Conservation (phyloP, 1,140 invertebrate genomes). For the Popillia japonica region DNA sequence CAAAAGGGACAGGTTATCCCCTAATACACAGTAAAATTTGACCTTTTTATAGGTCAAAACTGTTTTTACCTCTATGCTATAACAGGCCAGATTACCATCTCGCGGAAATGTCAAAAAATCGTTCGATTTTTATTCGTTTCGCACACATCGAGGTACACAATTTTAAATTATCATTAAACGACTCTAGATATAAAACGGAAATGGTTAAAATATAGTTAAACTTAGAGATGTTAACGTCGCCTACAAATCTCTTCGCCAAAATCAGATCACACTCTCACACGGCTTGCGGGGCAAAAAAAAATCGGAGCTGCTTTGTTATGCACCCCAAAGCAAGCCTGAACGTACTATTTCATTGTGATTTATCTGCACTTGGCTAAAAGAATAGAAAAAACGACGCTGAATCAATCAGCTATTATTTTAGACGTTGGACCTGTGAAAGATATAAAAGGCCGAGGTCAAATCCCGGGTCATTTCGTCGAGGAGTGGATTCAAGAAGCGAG, state of each 20-base stretch:
- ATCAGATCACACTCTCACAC: conserved; percentile 50
- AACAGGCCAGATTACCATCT: too few species aligned
- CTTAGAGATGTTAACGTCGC: conserved; percentile 26
- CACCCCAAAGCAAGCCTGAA: conserved; percentile 54
- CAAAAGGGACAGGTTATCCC: conserved; percentile 42
- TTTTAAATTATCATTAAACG: too few species aligned
- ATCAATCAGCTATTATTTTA: conserved; percentile 61
- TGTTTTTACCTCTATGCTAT: too few species aligned
- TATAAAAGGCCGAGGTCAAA: conserved; percentile 56
- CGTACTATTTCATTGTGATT: conserved; percentile 61
- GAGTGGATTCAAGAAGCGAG: conserved; percentile 40
- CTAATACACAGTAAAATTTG: conserved; percentile 37
- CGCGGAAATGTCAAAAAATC: too few species aligned
- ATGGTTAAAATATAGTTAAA: conserved; percentile 35
- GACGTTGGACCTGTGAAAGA: conserved; percentile 57
- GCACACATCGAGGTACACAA: too few species aligned
- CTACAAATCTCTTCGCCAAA: conserved; percentile 51
- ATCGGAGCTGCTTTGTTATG: conserved; percentile 59
- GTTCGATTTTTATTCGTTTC: too few species aligned
- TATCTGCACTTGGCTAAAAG: conserved; percentile 60
- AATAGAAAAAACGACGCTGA: conserved; percentile 60
- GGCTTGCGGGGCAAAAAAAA: conserved; percentile 45
- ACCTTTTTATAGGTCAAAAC: conserved; percentile 41
- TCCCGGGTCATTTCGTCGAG: conserved; percentile 50
- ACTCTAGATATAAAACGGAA: too few species aligned